Evolutionary conservation across 2,888 invertebrate genomes (phyloP).

Genomic region (Spialia ferax): DNA sequence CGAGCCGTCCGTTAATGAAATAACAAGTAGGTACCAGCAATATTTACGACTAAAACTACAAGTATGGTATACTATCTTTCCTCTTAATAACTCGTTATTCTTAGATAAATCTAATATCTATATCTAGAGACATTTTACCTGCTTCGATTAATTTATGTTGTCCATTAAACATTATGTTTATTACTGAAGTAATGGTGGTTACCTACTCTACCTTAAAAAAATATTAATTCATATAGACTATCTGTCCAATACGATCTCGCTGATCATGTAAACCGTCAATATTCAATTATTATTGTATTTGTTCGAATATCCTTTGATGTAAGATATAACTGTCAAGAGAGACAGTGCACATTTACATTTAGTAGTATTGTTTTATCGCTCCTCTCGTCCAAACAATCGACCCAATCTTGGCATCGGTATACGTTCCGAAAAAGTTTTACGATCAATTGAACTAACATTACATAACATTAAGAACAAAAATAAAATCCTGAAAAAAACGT

Average conservation of each 20-base stretch:
- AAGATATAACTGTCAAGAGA: constrained; percentile 24
- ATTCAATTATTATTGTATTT: constrained; percentile 8
- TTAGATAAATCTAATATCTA: no score
- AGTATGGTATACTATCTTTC: background rate
- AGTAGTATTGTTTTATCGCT: constrained; percentile 25
- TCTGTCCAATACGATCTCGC: background rate
- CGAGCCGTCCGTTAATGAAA: background rate
- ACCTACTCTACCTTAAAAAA: background rate
- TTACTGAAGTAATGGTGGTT: no score
- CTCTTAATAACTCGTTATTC: background rate
- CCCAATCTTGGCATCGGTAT: constrained; percentile 30
- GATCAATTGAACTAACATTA: constrained; percentile 34
- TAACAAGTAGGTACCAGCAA: background rate
- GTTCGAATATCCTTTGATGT: constrained; percentile 26
- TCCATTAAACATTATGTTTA: no score
- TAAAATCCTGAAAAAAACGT: constrained; percentile 20
- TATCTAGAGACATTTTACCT: no score
- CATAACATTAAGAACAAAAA: constrained; percentile 19
- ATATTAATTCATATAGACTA: background rate
- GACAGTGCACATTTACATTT: constrained; percentile 27
- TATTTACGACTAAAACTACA: background rate
- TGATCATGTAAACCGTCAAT: constrained; percentile 18
- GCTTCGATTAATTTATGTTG: no score
- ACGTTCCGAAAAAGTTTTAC: constrained; percentile 35
- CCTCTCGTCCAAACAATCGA: constrained; percentile 31